Evolutionary conservation across 92 coral and sea anemone genomes (phyloP).

Genomic region (Umimayanthus chanpuru): DNA sequence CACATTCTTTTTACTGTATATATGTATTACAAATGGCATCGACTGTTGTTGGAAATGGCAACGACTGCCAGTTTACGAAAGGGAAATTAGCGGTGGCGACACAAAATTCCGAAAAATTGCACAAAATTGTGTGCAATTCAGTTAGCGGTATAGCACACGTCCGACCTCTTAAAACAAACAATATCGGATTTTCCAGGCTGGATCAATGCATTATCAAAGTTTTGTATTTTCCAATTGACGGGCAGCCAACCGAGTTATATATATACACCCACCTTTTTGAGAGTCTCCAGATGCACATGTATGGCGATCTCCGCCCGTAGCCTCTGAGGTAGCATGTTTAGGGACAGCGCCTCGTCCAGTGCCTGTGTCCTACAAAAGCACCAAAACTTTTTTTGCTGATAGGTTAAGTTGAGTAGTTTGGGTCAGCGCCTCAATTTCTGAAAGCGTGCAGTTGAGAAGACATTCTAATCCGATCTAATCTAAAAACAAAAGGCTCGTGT

Average conservation of each 20-base stretch:
- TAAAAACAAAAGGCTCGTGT: too few species aligned
- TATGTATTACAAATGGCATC: too few species aligned
- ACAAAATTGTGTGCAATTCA: background rate
- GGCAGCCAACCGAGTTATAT: background rate
- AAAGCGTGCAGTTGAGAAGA: too few species aligned
- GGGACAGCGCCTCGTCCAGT: conserved; percentile 81
- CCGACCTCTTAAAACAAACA: background rate
- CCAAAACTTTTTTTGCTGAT: background rate
- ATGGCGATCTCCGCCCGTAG: conserved; percentile 95
- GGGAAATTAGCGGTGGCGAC: background rate
- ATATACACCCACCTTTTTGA: conserved; percentile 86
- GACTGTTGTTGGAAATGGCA: too few species aligned
- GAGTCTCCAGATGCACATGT: conserved; percentile 93
- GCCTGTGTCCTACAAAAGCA: conserved; percentile 75
- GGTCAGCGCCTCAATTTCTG: background rate
- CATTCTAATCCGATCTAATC: background rate
- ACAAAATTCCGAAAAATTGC: background rate
- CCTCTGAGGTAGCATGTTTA: conserved; percentile 88
- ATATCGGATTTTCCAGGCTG: background rate
- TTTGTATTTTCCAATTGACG: conserved; percentile 39
- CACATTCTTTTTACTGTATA: too few species aligned
- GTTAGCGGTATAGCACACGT: background rate
- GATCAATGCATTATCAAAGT: conserved; percentile 46
- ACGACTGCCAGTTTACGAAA: too few species aligned
- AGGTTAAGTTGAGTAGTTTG: background rate